phyloP scores from a whole-genome alignment of 1,140 invertebrate genomes.

The Bradynema listronoti region DNA sequence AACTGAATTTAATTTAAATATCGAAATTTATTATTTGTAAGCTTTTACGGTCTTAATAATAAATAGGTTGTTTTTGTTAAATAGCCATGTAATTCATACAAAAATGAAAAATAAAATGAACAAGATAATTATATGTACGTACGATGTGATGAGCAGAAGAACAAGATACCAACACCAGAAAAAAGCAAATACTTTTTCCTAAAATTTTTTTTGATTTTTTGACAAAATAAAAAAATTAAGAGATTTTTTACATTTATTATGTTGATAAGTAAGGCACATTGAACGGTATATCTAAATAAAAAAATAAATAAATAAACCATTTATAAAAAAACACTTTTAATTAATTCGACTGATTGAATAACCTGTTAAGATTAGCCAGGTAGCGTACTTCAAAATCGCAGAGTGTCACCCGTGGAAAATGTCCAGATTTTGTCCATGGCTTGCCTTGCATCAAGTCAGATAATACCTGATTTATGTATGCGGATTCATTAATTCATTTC shows the following conservation, averaged over 20 bases:
- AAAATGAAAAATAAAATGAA: slow-evolving; percentile 12
- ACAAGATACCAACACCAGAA: slow-evolving; percentile 56
- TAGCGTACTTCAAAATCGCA: slow-evolving; percentile 62
- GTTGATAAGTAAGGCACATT: slow-evolving; percentile 57
- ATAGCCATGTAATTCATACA: neutral
- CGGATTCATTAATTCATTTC: too few relatives aligned
- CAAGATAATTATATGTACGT: slow-evolving; percentile 25
- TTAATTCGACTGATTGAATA: neutral
- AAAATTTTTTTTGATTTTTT: too few relatives aligned
- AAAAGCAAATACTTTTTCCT: slow-evolving; percentile 51
- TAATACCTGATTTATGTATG: slow-evolving; percentile 58
- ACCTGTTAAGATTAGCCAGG: slow-evolving; percentile 58
- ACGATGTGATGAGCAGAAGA: slow-evolving; percentile 53
- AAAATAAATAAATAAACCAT: neutral
- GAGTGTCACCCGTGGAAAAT: slow-evolving; percentile 61
- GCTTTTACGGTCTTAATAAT: neutral
- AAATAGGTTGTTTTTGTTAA: neutral
- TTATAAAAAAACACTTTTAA: slow-evolving; percentile 15
- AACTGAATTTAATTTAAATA: slow-evolving; percentile 32
- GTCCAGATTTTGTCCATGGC: slow-evolving; percentile 59
- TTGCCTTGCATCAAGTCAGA: slow-evolving; percentile 58
- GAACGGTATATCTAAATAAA: slow-evolving; percentile 48
- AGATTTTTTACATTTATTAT: slow-evolving; percentile 53
- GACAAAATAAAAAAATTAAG: too few relatives aligned
- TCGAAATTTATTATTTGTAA: neutral